phyloP scores from a whole-genome alignment of 2,888 invertebrate genomes.

The Embidobia sp. region DNA sequence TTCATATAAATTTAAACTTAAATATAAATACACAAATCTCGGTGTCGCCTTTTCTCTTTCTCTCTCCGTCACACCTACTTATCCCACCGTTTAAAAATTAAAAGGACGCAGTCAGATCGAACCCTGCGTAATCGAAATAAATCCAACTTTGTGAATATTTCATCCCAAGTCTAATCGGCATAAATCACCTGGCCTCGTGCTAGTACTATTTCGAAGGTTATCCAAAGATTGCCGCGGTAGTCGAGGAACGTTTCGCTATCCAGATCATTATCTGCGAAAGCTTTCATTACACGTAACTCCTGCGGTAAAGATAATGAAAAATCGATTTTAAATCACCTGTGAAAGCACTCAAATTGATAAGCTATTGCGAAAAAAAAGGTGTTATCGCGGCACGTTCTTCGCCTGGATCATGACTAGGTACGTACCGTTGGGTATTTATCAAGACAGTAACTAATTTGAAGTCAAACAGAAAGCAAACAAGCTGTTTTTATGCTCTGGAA shows the following conservation, averaged over 20 bases:
- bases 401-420: too few relatives aligned
- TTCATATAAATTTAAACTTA: too few relatives aligned
- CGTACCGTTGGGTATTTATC: too few relatives aligned
- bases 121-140: constrained; percentile 1
- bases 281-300: constrained; percentile 31
- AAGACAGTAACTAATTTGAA: too few relatives aligned
- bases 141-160: constrained; percentile 34
- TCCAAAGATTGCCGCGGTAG: constrained; percentile 16
- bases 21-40: too few relatives aligned
- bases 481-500: too few relatives aligned
- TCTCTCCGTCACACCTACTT: too few relatives aligned
- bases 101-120: too few relatives aligned
- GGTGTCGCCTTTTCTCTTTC: too few relatives aligned
- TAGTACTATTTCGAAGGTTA: constrained; percentile 40
- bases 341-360: constrained; percentile 39
- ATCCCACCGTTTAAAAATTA: too few relatives aligned
- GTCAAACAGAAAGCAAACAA: too few relatives aligned
- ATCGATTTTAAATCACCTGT: constrained; percentile 40
- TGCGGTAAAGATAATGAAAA: constrained; percentile 32
- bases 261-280: constrained; percentile 27
- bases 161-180: constrained; percentile 1
- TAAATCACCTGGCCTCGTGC: constrained; percentile 15
- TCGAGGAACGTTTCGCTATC: constrained; percentile 18
- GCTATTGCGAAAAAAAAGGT: constrained; percentile 5
- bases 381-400: too few relatives aligned